These are phyloP conservation scores for Drosophila pseudoananassae DNA, from an alignment of 1,140 invertebrate genomes.

Conservation along the genomic window DNA sequence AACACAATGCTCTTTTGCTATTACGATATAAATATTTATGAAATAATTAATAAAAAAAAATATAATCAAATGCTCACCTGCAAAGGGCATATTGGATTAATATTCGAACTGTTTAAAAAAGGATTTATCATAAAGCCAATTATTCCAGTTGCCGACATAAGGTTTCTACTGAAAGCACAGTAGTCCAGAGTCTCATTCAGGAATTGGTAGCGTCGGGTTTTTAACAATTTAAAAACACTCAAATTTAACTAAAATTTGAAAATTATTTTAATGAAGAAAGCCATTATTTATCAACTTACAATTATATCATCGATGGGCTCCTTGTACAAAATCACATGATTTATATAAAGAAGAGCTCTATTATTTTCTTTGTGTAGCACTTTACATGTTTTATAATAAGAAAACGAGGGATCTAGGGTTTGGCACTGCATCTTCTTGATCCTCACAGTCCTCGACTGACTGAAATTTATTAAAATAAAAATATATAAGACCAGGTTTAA, in stretches of 20 bases:
- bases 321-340: slow-evolving; percentile 15
- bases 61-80: background rate
- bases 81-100: background rate
- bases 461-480: background rate
- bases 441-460: background rate
- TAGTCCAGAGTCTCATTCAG: background rate
- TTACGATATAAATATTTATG: too few relatives aligned
- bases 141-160: background rate
- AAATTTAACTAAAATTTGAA: background rate
- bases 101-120: background rate
- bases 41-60: background rate
- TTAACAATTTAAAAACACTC: background rate
- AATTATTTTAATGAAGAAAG: background rate
- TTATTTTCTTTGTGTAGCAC: background rate
- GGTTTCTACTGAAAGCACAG: background rate
- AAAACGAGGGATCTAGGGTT: slow-evolving; percentile 6
- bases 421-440: slow-evolving; percentile 22
- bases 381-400: slow-evolving; percentile 23
- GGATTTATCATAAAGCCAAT: background rate
- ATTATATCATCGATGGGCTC: slow-evolving; percentile 22
- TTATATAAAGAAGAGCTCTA: slow-evolving; percentile 8
- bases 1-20: background rate
- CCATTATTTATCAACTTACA: slow-evolving; percentile 8
- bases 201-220: background rate
- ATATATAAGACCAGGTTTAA: background rate